Conservation (phyloP, 2,888 invertebrate genomes). For the Drosophila macrospina region DNA sequence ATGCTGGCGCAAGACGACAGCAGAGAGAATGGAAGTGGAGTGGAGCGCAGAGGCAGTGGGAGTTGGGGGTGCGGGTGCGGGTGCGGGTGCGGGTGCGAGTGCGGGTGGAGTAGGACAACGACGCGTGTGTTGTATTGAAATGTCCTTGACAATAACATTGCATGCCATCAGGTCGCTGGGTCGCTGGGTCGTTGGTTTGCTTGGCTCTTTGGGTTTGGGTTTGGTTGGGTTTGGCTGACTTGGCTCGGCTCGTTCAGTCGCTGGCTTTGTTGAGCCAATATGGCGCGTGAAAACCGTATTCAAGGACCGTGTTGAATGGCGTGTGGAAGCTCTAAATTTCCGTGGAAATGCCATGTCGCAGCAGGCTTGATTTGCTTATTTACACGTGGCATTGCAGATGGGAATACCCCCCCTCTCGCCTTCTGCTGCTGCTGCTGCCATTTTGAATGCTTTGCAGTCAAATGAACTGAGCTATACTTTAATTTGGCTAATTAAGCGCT, state of each 20-base stretch:
- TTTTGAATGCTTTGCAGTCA: neutral
- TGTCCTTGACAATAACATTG: conserved; percentile 80
- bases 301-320: neutral
- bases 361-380: conserved; percentile 56
- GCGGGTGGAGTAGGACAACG: conserved; percentile 7
- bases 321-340: conserved; percentile 8
- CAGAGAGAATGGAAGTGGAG: neutral
- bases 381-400: conserved; percentile 60
- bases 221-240: neutral
- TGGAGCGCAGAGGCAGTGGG: neutral
- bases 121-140: conserved; percentile 68
- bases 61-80: too few species aligned
- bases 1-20: conserved; percentile 19
- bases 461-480: conserved; percentile 4
- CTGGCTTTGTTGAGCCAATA: conserved; percentile 20
- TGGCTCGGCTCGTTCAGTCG: conserved; percentile 9
- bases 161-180: conserved; percentile 45
- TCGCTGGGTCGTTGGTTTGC: conserved; percentile 5
- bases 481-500: conserved; percentile 38
- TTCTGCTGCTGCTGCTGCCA: neutral
- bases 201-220: neutral
- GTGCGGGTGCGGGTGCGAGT: too few species aligned
- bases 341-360: conserved; percentile 28
- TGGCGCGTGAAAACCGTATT: conserved; percentile 32
- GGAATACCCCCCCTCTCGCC: conserved; percentile 43